These are phyloP conservation scores for Mythimna pallens DNA, from an alignment of 2,888 invertebrate genomes.

Conservation along the genomic window DNA sequence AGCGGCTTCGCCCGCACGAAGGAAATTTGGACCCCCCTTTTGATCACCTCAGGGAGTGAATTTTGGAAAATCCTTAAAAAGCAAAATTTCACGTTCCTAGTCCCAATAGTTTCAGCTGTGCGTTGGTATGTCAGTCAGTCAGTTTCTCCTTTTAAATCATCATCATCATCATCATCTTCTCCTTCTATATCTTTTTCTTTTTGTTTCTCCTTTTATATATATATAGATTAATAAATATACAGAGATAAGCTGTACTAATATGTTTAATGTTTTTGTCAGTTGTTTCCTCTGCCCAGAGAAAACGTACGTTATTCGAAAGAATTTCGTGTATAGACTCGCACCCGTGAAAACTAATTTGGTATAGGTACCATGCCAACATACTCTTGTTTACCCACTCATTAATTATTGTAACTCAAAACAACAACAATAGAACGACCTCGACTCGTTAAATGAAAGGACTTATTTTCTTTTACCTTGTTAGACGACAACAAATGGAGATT, in stretches of 20 bases:
- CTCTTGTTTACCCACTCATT: not conserved
- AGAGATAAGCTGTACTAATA: not conserved
- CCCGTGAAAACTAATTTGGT: slow-evolving; percentile 1
- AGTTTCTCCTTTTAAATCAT: too few relatives aligned
- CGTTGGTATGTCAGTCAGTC: too few relatives aligned
- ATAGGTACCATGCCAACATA: slow-evolving; percentile 5
- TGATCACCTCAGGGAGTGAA: too few relatives aligned
- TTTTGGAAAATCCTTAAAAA: too few relatives aligned
- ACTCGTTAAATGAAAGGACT: slow-evolving; percentile 20
- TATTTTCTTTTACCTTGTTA: slow-evolving; percentile 21
- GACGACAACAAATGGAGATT: slow-evolving; percentile 46
- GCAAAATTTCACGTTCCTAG: too few relatives aligned
- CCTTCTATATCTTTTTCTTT: too few relatives aligned
- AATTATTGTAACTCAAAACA: slow-evolving; percentile 18
- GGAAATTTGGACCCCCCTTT: too few relatives aligned
- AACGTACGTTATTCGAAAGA: not conserved
- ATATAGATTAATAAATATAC: not conserved
- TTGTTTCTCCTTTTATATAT: too few relatives aligned
- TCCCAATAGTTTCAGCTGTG: too few relatives aligned
- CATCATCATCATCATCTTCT: too few relatives aligned
- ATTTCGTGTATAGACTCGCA: too few relatives aligned
- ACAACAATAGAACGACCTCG: slow-evolving; percentile 21
- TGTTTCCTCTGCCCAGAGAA: not conserved
- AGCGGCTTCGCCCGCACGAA: too few relatives aligned
- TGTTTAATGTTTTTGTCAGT: slow-evolving; percentile 1